These are phyloP conservation scores for Acanthopagrus latus DNA, from an alignment of 2,797 vertebrate genomes.

Conservation along the genomic window DNA sequence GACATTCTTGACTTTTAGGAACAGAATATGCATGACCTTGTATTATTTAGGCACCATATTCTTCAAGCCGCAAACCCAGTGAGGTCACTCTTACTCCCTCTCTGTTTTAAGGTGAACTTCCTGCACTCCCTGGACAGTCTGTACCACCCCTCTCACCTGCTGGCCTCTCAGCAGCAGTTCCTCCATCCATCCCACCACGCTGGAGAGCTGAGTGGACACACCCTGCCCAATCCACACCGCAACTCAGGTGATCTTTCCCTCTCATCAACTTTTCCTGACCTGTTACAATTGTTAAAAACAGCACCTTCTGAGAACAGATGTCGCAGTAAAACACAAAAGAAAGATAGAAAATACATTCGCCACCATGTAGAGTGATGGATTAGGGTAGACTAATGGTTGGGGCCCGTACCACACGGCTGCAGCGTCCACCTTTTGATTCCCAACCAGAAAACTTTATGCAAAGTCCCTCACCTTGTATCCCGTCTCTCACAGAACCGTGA, in stretches of 20 bases:
- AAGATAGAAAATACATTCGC: not conserved
- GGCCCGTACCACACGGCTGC: not conserved
- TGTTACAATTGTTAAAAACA: not conserved
- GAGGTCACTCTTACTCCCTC: constrained; percentile 6
- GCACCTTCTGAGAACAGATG: not conserved
- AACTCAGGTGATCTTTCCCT: constrained; percentile 88
- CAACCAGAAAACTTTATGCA: not conserved
- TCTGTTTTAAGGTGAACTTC: constrained; percentile 84
- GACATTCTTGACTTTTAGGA: constrained; percentile 1
- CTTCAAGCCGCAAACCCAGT: not conserved
- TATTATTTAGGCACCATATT: not conserved
- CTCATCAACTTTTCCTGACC: not conserved
- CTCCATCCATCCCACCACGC: constrained; percentile 93
- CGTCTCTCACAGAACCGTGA: not conserved
- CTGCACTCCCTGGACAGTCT: constrained; percentile 85
- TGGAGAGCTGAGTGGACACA: constrained; percentile 94
- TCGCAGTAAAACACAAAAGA: not conserved
- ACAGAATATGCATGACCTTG: not conserved
- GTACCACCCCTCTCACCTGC: constrained; percentile 94
- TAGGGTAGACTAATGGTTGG: not conserved
- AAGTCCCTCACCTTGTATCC: not conserved
- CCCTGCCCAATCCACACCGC: constrained; percentile 91
- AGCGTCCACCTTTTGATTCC: constrained; percentile 6
- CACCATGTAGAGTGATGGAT: not conserved
- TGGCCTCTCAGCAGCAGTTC: constrained; percentile 97